These are phyloP conservation scores for Drosophila borborema DNA, from an alignment of 2,888 invertebrate species.

Conservation along the genomic window DNA sequence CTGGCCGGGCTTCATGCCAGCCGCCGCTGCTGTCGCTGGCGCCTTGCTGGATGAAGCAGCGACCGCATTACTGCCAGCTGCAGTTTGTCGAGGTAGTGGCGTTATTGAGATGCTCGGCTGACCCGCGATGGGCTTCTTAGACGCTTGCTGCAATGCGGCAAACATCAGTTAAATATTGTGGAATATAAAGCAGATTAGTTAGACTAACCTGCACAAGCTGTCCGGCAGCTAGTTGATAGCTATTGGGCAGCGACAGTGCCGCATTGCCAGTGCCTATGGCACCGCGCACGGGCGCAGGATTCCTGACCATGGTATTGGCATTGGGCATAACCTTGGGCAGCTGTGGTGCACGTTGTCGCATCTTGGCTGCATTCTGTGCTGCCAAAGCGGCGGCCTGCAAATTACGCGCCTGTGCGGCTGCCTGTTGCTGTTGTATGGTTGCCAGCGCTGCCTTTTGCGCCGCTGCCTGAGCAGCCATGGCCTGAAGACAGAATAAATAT, in stretches of 20 bases:
- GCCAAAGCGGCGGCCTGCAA: constrained; percentile 83
- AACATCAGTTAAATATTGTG: constrained; percentile 1
- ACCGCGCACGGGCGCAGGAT: constrained; percentile 78
- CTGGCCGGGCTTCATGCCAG: constrained; percentile 86
- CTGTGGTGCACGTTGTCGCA: constrained; percentile 82
- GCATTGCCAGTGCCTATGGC: constrained; percentile 79
- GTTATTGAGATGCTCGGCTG: constrained; percentile 97
- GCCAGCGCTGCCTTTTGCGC: constrained; percentile 85
- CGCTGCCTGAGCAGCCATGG: constrained; percentile 85
- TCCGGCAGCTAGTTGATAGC: constrained; percentile 83
- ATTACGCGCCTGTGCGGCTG: constrained; percentile 81
- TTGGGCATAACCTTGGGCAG: constrained; percentile 72
- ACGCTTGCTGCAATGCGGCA: constrained; percentile 51
- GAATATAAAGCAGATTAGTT: not conserved
- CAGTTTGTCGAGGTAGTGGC: constrained; percentile 90
- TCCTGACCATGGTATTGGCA: constrained; percentile 71
- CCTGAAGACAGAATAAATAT: constrained; percentile 60
- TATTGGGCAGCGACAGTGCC: constrained; percentile 83
- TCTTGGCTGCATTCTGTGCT: constrained; percentile 83
- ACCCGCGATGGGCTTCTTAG: constrained; percentile 82
- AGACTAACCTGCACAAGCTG: constrained; percentile 83
- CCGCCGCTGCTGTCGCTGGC: constrained; percentile 65
- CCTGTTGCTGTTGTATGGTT: constrained; percentile 84
- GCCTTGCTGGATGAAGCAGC: constrained; percentile 84
- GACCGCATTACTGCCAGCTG: constrained; percentile 87